Percentiles rank a stretch among this genome's conserved stretches.
phyloP scores from a whole-genome alignment of 2,888 invertebrate genomes.

The Plagodis dolabraria region DNA sequence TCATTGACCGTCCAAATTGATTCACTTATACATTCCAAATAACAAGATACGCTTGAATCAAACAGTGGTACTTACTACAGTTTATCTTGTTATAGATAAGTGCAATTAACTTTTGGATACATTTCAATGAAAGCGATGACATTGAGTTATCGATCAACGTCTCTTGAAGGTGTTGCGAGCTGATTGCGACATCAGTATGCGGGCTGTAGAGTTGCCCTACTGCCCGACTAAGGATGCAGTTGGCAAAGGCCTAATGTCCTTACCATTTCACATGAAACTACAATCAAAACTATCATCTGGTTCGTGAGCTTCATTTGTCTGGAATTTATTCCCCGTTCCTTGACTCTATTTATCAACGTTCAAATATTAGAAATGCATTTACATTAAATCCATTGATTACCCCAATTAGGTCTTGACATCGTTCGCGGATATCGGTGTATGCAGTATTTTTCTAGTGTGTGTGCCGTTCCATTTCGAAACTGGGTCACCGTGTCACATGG shows the following conservation, averaged over 20 bases:
- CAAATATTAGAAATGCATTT: slow-evolving; percentile 30
- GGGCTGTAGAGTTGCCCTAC: slow-evolving; percentile 54
- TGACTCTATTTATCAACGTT: slow-evolving; percentile 18
- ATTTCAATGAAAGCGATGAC: slow-evolving; percentile 22
- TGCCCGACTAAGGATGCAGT: slow-evolving; percentile 55
- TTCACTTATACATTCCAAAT: slow-evolving; percentile 10
- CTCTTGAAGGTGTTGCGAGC: slow-evolving; percentile 32
- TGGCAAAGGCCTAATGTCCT: slow-evolving; percentile 31
- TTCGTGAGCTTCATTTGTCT: slow-evolving; percentile 9
- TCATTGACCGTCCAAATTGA: slow-evolving; percentile 14
- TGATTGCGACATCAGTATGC: slow-evolving; percentile 65
- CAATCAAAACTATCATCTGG: slow-evolving; percentile 1
- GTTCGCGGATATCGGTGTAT: slow-evolving; percentile 60
- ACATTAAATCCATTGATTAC: slow-evolving; percentile 48
- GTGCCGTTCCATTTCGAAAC: slow-evolving; percentile 82
- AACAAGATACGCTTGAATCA: slow-evolving; percentile 10
- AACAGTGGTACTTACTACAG: slow-evolving; percentile 3
- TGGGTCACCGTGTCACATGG: slow-evolving; percentile 81
- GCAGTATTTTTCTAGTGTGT: slow-evolving; percentile 71
- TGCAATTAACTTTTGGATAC: slow-evolving; percentile 14
- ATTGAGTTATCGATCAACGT: slow-evolving; percentile 30
- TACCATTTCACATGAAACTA: slow-evolving; percentile 16
- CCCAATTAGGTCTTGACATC: slow-evolving; percentile 56
- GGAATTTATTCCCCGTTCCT: slow-evolving; percentile 15
- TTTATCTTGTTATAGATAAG: slow-evolving; percentile 15